These are phyloP conservation scores for Zosterops hypoxanthus DNA, from an alignment of 2,113 vertebrate genomes.

Conservation along the genomic window DNA sequence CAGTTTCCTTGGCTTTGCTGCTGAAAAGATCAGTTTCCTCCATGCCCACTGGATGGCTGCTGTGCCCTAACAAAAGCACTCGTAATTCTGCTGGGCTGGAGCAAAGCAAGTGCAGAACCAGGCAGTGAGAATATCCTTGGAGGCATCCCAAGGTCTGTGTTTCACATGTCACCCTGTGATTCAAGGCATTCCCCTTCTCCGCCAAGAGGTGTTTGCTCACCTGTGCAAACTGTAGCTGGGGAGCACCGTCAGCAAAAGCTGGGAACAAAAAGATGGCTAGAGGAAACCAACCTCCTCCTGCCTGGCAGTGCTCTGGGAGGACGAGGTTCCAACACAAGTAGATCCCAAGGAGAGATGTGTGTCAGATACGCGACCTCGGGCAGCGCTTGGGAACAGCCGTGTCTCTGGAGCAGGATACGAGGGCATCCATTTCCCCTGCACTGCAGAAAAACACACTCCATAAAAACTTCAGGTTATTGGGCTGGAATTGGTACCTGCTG, in stretches of 20 bases:
- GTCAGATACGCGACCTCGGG: fast-evolving
- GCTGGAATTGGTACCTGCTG: background rate
- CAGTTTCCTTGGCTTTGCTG: background rate
- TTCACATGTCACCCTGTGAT: background rate
- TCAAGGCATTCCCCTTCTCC: background rate
- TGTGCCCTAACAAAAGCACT: background rate
- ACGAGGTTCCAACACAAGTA: fast-evolving
- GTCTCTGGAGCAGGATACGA: background rate
- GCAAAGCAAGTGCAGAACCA: background rate
- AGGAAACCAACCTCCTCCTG: background rate
- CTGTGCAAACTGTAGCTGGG: background rate
- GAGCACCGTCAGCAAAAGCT: background rate
- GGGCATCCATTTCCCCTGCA: background rate
- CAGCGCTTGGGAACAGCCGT: fast-evolving
- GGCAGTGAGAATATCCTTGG: background rate
- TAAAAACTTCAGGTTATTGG: background rate
- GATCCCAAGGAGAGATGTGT: background rate
- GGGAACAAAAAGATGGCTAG: background rate
- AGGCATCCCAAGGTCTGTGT: background rate
- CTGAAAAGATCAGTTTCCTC: background rate
- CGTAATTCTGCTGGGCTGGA: background rate
- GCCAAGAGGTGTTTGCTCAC: background rate
- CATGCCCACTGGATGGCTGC: fast-evolving
- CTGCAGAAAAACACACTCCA: background rate
- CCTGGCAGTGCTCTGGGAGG: background rate